These are phyloP conservation scores for Eurystomus gularis DNA, from an alignment of 2,113 vertebrate species.

Conservation along the genomic window DNA sequence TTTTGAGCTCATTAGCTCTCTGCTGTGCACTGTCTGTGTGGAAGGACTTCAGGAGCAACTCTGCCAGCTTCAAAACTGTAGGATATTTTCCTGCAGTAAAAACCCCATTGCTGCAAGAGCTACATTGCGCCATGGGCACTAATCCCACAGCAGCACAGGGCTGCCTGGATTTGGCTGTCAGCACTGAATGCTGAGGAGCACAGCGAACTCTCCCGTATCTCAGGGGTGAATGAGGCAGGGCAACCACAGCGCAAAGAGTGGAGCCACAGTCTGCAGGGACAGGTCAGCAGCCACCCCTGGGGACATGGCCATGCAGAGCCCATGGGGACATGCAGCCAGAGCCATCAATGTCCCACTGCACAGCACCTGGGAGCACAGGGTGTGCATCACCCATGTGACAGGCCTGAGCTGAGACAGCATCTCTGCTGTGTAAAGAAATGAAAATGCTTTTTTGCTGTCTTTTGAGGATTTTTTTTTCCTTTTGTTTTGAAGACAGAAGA, in stretches of 20 bases:
- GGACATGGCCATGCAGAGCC: background rate
- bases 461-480: background rate
- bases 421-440: background rate
- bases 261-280: rapidly evolving
- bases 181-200: background rate
- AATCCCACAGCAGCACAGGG: rapidly evolving
- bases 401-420: background rate
- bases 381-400: rapidly evolving
- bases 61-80: background rate
- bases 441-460: background rate
- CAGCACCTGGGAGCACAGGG: rapidly evolving
- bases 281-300: background rate
- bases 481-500: background rate
- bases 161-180: background rate
- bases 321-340: background rate
- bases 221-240: rapidly evolving
- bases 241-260: rapidly evolving
- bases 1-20: background rate
- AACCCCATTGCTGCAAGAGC: background rate
- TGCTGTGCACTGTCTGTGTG: background rate
- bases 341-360: rapidly evolving
- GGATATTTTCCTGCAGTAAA: background rate
- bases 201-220: rapidly evolving
- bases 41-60: background rate
- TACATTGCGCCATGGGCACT: background rate